phyloP scores from a whole-genome alignment of 2,888 invertebrate genomes.

The Epinotia nisella region DNA sequence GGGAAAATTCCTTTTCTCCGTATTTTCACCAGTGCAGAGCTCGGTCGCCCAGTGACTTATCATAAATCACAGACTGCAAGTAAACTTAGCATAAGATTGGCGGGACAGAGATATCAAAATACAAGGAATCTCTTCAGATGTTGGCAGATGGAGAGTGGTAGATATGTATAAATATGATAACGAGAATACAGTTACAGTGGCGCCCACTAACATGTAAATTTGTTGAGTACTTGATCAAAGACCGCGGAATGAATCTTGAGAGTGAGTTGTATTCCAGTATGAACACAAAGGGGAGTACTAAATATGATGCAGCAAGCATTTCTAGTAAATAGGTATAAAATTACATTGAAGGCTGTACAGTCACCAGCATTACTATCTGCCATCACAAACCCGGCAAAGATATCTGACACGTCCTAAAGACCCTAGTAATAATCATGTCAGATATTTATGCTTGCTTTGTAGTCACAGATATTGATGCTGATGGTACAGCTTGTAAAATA shows the following conservation, averaged over 20 bases:
- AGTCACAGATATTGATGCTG: too few species aligned
- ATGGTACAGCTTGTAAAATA: not conserved
- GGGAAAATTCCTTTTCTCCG: too few species aligned
- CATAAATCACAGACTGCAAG: not conserved
- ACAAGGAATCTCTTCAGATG: not conserved
- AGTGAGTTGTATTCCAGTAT: conserved; percentile 11
- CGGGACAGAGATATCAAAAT: not conserved
- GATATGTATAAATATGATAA: conserved; percentile 16
- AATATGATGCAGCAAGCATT: conserved; percentile 9
- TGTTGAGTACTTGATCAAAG: conserved; percentile 27
- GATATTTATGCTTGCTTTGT: too few species aligned
- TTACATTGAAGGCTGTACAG: not conserved
- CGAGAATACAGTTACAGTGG: conserved; percentile 7
- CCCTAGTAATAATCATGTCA: too few species aligned
- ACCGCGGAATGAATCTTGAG: conserved; percentile 27
- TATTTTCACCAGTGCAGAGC: too few species aligned
- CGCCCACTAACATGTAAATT: conserved; percentile 38
- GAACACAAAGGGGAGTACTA: conserved; percentile 15
- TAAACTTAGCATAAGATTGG: conserved; percentile 8
- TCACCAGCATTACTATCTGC: too few species aligned
- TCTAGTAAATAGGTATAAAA: not conserved
- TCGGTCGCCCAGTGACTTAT: too few species aligned
- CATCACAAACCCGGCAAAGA: too few species aligned
- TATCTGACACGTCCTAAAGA: too few species aligned
- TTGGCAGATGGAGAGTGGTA: not conserved